Evolutionary conservation across 2,797 vertebrate species (phyloP).

Genomic region (Ceryle rudis): DNA sequence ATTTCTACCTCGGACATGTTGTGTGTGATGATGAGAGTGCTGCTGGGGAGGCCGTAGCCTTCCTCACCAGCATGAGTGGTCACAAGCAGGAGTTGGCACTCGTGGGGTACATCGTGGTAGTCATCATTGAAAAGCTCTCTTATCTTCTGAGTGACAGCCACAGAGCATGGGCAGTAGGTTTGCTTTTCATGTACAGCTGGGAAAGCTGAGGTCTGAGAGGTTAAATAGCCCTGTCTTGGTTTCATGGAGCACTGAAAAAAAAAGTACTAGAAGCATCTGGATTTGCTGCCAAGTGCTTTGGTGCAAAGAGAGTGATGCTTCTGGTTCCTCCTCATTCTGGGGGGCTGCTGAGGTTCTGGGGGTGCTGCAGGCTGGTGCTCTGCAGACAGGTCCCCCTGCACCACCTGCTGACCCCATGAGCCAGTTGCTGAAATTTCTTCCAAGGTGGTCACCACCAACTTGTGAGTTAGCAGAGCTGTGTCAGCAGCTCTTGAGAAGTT

Average conservation of each 20-base stretch:
- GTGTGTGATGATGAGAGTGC: rapidly evolving
- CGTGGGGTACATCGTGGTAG: background rate
- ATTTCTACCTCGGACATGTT: background rate
- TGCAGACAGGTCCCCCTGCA: background rate
- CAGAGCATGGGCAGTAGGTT: background rate
- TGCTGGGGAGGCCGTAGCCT: background rate
- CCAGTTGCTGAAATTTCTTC: background rate
- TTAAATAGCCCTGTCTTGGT: background rate
- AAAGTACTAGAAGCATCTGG: background rate
- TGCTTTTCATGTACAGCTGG: background rate
- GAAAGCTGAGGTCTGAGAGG: background rate
- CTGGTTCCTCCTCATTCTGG: rapidly evolving
- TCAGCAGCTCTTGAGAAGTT: slow-evolving; percentile 27
- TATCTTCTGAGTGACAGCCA: rapidly evolving
- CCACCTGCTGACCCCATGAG: background rate
- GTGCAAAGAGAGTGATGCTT: background rate
- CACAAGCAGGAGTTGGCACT: rapidly evolving
- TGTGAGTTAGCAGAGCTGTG: background rate
- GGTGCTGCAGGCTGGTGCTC: background rate
- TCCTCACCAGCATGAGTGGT: background rate
- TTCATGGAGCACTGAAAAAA: background rate
- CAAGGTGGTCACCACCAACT: background rate
- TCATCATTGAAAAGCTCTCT: background rate
- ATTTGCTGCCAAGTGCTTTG: background rate
- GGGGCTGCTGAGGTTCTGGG: background rate